Conservation (phyloP, 2,113 vertebrate genomes). For the Channa argus region DNA sequence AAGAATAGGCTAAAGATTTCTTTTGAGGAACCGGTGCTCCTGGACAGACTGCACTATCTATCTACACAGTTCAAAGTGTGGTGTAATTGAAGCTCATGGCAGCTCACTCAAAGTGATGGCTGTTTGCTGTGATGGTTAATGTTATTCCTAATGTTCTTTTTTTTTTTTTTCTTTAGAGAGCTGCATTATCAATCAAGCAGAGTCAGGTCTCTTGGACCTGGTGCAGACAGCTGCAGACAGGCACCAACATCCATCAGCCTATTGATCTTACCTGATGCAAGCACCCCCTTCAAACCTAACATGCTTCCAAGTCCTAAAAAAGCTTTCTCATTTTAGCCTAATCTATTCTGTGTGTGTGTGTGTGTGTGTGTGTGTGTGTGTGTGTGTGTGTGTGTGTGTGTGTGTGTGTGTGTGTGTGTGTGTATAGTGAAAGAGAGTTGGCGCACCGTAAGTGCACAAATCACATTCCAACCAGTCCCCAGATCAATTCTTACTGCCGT, state of each 20-base stretch:
- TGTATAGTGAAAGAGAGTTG: too few species aligned
- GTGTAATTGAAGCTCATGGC: conserved; percentile 19
- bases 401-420: too few species aligned
- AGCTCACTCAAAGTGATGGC: conserved; percentile 28
- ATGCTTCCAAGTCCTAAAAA: conserved; percentile 46
- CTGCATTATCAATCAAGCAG: conserved; percentile 31
- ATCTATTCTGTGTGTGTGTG: conserved; percentile 46
- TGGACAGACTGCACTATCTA: too few species aligned
- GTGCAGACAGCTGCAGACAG: conserved; percentile 28
- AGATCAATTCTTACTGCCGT: conserved; percentile 3
- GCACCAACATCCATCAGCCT: conserved; percentile 44
- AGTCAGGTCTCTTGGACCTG: conserved; percentile 19
- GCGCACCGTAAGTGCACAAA: too few species aligned
- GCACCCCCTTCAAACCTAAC: conserved; percentile 25
- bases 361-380: neutral
- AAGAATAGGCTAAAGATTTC: too few species aligned
- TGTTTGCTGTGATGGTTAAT: conserved; percentile 31
- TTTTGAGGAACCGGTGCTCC: too few species aligned
- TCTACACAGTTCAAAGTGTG: neutral
- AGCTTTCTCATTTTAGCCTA: conserved; percentile 54
- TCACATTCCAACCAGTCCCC: conserved; percentile 19
- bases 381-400: conserved; percentile 1
- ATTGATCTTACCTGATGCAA: conserved; percentile 65
- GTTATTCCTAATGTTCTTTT: conserved; percentile 15
- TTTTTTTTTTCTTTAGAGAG: conserved; percentile 6